Base-by-base conservation (phyloP, 2,113 vertebrate species). In the Mirza zaza region DNA sequence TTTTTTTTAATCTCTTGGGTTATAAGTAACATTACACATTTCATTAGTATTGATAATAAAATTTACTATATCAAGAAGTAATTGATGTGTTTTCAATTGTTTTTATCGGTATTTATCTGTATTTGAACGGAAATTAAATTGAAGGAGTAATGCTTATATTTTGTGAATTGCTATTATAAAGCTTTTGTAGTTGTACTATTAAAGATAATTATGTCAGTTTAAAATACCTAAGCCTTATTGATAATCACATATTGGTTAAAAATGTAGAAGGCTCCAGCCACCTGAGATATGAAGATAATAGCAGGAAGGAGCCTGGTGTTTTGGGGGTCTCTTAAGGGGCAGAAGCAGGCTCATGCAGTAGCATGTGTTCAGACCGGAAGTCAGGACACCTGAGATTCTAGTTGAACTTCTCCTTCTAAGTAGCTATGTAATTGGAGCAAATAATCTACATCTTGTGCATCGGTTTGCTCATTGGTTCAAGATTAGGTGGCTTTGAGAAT, bases 291-390 rank as follows among this genome's bases (percentile, higher is more conserved):
- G 29, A 25, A 17, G 32, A 48, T 3, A 57, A 57, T 21, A 57
- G 20, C 55, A 57, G 18, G 55, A 0, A 15, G 34, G 0, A 21
- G 14, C 23, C 42, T 86, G 52, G n/a, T 5, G 6, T 32, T 29
- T 8, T n/a, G 4, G 14, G 50, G 5, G 5, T 59, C 29, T 11
- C 14, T 6, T 6, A 29, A 0, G 27, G 27, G 52, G 61, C 63
- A 71, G 32, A 45, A 39, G 67, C 36, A 73, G 48, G 75, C 55
- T 8, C 0, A 0, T 1, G 9, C 0, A 8, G 34, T 0, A 57
- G 67, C 42, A 48, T 2, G 42, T 61, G 23, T 23, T 85, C 68
- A n/a, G 45, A 10, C 13, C 45, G 55, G 61, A 55, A 21, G 13
- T 10, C 23, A 20, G 55, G n/a, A 39, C 27, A 18, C 39, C 61